A percentile compares a stretch with the other conserved stretches of the same genome.
These are phyloP conservation scores for Agrochola lychnidis DNA, from an alignment of 2,888 invertebrate species.

Conservation along the genomic window DNA sequence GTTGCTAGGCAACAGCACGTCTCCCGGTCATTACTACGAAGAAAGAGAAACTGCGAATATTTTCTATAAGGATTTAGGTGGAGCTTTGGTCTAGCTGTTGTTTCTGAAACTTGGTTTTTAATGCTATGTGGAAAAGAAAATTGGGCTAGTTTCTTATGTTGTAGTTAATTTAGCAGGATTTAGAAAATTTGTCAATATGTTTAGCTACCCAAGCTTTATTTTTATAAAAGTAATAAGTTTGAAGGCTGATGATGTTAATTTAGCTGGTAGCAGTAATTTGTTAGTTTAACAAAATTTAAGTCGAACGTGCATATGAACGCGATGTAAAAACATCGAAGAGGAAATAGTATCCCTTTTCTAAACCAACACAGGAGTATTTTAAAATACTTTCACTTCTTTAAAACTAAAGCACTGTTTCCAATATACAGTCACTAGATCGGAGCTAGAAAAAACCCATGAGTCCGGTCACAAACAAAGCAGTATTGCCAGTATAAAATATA, in stretches of 20 bases:
- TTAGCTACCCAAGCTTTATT: neutral
- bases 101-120: conserved; percentile 4
- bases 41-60: conserved; percentile 49
- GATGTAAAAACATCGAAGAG: neutral
- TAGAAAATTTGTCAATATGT: neutral
- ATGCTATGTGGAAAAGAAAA: neutral
- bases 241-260: neutral
- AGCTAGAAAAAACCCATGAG: conserved; percentile 10
- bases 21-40: conserved; percentile 73
- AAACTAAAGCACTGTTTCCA: too few relatives aligned
- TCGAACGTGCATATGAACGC: neutral
- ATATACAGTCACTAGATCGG: conserved; percentile 10
- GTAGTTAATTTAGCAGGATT: neutral
- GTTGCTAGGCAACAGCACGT: conserved; percentile 77
- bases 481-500: conserved; percentile 26
- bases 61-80: conserved; percentile 42
- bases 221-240: neutral
- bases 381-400: too few relatives aligned
- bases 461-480: conserved; percentile 12
- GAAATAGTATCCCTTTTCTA: neutral
- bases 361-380: neutral
- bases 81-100: conserved; percentile 22
- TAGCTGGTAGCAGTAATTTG: neutral
- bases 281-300: neutral
- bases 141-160: neutral